Base-by-base conservation (phyloP, 2,797 vertebrate genomes). In the Graptemys geographica region DNA sequence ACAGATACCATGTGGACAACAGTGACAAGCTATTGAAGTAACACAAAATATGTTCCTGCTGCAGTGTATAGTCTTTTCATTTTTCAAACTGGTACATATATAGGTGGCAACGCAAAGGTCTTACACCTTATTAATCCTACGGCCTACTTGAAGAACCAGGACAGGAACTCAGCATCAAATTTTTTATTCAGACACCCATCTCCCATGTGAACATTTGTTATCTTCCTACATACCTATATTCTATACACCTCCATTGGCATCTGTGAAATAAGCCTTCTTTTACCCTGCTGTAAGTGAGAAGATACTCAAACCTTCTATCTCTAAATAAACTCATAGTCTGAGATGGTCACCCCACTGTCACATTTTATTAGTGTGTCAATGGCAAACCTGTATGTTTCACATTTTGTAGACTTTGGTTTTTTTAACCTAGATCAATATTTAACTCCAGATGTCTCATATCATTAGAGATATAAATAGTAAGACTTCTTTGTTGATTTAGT, bases 381-480 rank as follows among this genome's bases (percentile, higher is more conserved):
- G 82, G 44, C 16, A 89, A 79, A 4, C 0, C 11, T 8, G 21
- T 84, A 37, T 19, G 76, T 84, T 65, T 87, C 28, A 79, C 2
- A 78, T 72, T 72, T 41, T 37, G 15, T 16, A 2, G 21, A 23
- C 2, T 65, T 91, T n/a, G 51, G 33, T 55, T 2, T 79, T 83
- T 83, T n/a, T n/a, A 65, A 25, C 53, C 16, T 81, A 80, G 90
- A 84, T 72, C 1, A 41, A 15, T 57, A 88, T 49, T 13, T 83
- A 7, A 52, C 86, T 88, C 18, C 56, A 83, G 81, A 69, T 88
- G 33, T 76, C 88, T 87, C 55, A 44, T 78, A 15, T 69, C 44
- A 59, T 59, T 79, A 92, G 82, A 3, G 47, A 88, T 52, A 79
- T 53, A 85, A 91, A 83, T 27, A 79, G 89, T 79, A 44, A 78